Evolutionary conservation across 2,113 vertebrate genomes (phyloP), one percentile per base, ranked within the genome.

Genomic region (Brachyistius frenatus): DNA sequence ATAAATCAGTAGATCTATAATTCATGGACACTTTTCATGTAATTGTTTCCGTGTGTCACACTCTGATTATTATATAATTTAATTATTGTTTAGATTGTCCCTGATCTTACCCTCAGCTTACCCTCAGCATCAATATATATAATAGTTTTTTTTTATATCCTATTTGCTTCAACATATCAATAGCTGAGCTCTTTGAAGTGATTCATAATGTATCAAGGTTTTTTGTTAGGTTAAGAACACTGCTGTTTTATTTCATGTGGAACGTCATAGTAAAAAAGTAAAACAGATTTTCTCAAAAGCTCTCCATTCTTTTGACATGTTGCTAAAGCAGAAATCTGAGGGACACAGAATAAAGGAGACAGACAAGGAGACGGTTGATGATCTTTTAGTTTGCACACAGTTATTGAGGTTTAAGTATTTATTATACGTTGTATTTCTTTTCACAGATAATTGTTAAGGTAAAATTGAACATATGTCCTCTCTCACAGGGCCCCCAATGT

Each of bases 401-500:
- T 39, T 39, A 6, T 50, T 31, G 0, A 31, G 7, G 32, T 31
- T 15, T 1, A 41, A 53, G 52, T 1, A 5, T 10, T 44, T 44
- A 44, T 44, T 44, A 2, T 7, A 10, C 23, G 23, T 23, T 23
- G 6, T 32, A 4, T 54, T 23, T 35, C 23, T 33, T 60, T 46
- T 46, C 1, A 0, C 9, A 32, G 33, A 14, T n/a, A 10, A 49
- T 0, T 6, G 39, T 35, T 75, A 1, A 50, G n/a, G 35, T 58
- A 37, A 73, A 61, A 2, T 1, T 5, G 1, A 54, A 6, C 46
- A 33, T 39, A 1, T n/a, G 5, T 61, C 23, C 53, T 69, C 8
- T 74, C 13, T 55, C 15, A 1, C 62, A 92, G 91, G 97, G 96
- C 2, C 97, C 96, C 0, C 81, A 96, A 58, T 99, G 98, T 88